Evolutionary conservation across 2,113 vertebrate genomes (phyloP).

Genomic region (Notarius quadriscutis): DNA sequence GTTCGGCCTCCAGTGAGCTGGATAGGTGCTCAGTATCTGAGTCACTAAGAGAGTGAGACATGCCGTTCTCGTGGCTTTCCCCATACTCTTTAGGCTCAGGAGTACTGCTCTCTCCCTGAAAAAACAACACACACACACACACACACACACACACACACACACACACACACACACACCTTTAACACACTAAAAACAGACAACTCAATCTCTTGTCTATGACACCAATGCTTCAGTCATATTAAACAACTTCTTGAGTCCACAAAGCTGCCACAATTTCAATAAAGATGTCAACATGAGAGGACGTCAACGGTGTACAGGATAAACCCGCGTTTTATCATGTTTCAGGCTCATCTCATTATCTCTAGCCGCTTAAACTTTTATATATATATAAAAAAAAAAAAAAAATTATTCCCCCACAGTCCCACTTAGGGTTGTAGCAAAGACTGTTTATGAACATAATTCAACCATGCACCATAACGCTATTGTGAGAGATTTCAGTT

Average conservation of each 20-base stretch:
- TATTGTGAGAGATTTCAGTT: not conserved
- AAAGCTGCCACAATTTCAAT: not conserved
- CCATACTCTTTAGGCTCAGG: constrained; percentile 91
- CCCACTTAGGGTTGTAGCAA: not conserved
- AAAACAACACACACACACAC: constrained; percentile 5
- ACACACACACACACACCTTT: not conserved
- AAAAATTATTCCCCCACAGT: not conserved
- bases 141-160: not conserved
- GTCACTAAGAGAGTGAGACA: constrained; percentile 87
- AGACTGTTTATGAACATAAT: not conserved
- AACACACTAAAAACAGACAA: not conserved
- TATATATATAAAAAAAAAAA: too few relatives aligned
- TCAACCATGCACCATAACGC: not conserved
- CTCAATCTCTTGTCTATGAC: not conserved
- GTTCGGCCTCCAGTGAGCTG: constrained; percentile 96
- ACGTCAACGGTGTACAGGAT: not conserved
- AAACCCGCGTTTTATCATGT: not conserved
- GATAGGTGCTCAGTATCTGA: constrained; percentile 88
- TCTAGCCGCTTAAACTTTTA: too few relatives aligned
- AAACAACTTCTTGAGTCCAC: not conserved
- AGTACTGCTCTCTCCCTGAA: constrained; percentile 79
- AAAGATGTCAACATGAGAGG: not conserved
- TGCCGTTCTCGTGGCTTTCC: constrained; percentile 90
- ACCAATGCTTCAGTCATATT: too few relatives aligned
- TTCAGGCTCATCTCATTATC: not conserved